A percentile compares a stretch with the other conserved stretches of the same genome.
Conservation (phyloP, 2,797 vertebrate genomes). For the Sebastes aleutianus region DNA sequence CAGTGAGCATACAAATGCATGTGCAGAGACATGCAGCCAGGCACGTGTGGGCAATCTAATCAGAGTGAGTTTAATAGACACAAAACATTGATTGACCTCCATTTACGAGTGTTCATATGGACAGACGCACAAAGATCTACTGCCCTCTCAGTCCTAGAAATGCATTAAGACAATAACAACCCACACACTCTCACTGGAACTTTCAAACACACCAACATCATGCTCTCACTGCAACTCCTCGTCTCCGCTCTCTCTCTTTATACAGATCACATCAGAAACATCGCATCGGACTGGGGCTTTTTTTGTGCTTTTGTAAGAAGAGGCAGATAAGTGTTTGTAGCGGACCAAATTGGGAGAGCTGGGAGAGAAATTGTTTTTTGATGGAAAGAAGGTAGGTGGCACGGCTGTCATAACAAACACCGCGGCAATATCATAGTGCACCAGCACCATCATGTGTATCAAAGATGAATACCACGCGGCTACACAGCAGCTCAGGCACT, state of each 20-base stretch:
- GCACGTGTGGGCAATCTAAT: constrained; percentile 2
- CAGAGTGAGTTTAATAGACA: constrained; percentile 47
- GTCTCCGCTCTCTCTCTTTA: constrained; percentile 6
- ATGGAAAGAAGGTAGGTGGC: constrained; percentile 59
- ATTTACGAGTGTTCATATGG: constrained; percentile 41
- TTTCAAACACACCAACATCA: constrained; percentile 3
- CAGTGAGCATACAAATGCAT: background rate
- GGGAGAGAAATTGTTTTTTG: constrained; percentile 55
- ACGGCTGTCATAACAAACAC: constrained; percentile 37
- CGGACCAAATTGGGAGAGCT: constrained; percentile 56
- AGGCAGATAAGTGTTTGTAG: constrained; percentile 55
- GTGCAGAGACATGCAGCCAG: background rate
- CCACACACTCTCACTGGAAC: constrained; percentile 9
- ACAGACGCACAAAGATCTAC: constrained; percentile 18
- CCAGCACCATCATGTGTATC: constrained; percentile 73
- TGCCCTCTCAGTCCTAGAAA: constrained; percentile 24
- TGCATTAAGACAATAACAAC: constrained; percentile 36
- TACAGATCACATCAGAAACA: constrained; percentile 55
- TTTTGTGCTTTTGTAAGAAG: constrained; percentile 38
- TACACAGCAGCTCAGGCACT: background rate
- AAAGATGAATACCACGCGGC: constrained; percentile 33
- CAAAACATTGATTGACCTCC: constrained; percentile 61
- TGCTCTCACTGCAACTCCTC: background rate
- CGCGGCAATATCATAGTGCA: constrained; percentile 19
- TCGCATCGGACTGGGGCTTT: background rate